A percentile compares a stretch with the other conserved stretches of the same genome.
Conservation (phyloP, 2,888 invertebrate species). For the Halictus quadricinctus region DNA sequence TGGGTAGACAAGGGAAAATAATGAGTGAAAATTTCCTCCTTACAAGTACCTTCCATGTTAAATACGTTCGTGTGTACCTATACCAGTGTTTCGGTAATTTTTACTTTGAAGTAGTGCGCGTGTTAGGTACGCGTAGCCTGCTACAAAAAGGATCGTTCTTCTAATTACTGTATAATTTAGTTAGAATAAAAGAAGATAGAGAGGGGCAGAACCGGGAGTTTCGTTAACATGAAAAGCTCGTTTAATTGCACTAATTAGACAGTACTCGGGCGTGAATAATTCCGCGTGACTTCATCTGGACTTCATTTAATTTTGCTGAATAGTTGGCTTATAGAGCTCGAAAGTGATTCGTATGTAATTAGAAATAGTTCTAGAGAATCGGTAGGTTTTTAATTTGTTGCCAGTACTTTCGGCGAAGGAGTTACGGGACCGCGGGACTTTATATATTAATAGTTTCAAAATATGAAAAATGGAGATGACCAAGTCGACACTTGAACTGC, state of each 20-base stretch:
- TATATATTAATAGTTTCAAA: not conserved
- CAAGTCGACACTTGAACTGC: not conserved
- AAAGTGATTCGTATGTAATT: conserved; percentile 8
- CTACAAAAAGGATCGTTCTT: conserved; percentile 14
- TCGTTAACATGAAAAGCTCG: conserved; percentile 18
- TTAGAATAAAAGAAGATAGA: conserved; percentile 17
- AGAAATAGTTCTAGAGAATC: not conserved
- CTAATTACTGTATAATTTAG: conserved; percentile 14
- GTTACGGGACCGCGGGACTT: not conserved
- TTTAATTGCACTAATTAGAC: conserved; percentile 20
- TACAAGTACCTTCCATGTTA: not conserved
- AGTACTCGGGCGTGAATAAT: conserved; percentile 10
- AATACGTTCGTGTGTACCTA: not conserved
- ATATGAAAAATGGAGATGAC: not conserved
- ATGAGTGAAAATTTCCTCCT: not conserved
- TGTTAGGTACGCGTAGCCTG: not conserved
- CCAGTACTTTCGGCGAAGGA: not conserved
- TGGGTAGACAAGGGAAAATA: not conserved
- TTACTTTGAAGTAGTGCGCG: conserved; percentile 8
- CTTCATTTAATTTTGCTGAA: conserved; percentile 16
- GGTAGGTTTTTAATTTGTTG: not conserved
- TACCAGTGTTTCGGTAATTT: not conserved
- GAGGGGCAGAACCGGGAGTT: not conserved
- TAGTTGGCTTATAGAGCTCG: conserved; percentile 8
- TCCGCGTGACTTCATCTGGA: not conserved